phyloP scores from a whole-genome alignment of 2,888 invertebrate species.

The Agrilus biguttatus region DNA sequence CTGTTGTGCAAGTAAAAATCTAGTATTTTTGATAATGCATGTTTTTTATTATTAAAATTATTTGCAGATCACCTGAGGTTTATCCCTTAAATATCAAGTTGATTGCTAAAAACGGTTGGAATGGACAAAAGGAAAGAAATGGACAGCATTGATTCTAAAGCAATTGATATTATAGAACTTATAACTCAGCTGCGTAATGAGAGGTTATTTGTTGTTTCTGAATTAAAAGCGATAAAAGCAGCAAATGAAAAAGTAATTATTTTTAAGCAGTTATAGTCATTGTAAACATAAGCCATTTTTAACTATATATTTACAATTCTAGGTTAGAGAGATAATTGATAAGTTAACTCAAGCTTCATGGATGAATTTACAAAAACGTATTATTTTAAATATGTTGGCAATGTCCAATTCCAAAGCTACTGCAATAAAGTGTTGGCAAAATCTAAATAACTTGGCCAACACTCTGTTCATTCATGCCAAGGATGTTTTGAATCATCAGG shows the following conservation, averaged over 20 bases:
- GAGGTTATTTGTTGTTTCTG: slow-evolving; percentile 73
- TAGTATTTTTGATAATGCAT: too few relatives aligned
- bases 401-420: slow-evolving; percentile 55
- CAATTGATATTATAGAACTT: slow-evolving; percentile 42
- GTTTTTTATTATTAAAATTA: too few relatives aligned
- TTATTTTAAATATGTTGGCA: slow-evolving; percentile 63
- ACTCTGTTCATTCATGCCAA: slow-evolving; percentile 64
- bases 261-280: background rate
- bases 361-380: slow-evolving; percentile 76
- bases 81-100: too few relatives aligned
- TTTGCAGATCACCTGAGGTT: too few relatives aligned
- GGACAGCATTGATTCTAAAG: slow-evolving; percentile 1
- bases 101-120: too few relatives aligned
- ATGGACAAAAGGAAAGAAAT: too few relatives aligned
- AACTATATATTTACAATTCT: slow-evolving; percentile 4
- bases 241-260: slow-evolving; percentile 56
- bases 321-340: slow-evolving; percentile 41
- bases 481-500: slow-evolving; percentile 73
- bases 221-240: slow-evolving; percentile 65
- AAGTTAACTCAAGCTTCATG: slow-evolving; percentile 62
- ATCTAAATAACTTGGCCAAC: slow-evolving; percentile 47
- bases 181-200: slow-evolving; percentile 65
- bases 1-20: too few relatives aligned
- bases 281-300: background rate
- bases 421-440: slow-evolving; percentile 62